Evolutionary conservation across 2,113 vertebrate species (phyloP), one percentile per base, ranked within the genome.

Genomic region (Notechis scutatus): DNA sequence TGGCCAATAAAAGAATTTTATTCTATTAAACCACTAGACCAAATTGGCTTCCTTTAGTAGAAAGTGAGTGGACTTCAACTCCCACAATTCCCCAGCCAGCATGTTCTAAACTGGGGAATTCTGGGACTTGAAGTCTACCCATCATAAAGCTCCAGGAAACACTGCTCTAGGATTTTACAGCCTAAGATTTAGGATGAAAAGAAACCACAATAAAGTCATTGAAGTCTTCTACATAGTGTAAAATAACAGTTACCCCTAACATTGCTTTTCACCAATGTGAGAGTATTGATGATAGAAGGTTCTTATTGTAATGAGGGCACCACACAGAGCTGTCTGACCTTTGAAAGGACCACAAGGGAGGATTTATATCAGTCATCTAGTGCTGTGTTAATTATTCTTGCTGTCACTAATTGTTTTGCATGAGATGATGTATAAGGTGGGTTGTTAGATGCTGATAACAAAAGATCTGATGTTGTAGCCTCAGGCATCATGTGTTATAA

Each of bases 401-500:
- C 89, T 90, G 69, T 89, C 59, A 91, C 91, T 91, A 23, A 89
- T 92, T 57, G 88, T 90, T 88, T 89, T 89, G 42, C 0, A 1
- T 92, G 42, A 91, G 93, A 92, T 54, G 89, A 95, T 93, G 2
- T 56, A 21, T 2, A 5, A 81, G 91, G 55, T 89, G 55, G 90
- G 94, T 21, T 92, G 29, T 93, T 45, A 54, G 93, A 94, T 92
- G 93, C 93, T 39, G 90, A 29, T 95, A 94, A 94, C 88, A 92
- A 95, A 96, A 86, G 54, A 94, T 47, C 59, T 92, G 54, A 26
- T 89, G 85, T 94, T 94, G 93, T 89, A 88, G 86, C 95, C 94
- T 92, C 88, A 92, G 93, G 95, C 94, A 95, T 88, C 93, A 92
- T 23, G 87, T 85, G 93, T 91, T 88, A 85, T 92, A 93, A 93